phyloP scores from a whole-genome alignment of 2,113 vertebrate genomes.

The Corythoichthys intestinalis region DNA sequence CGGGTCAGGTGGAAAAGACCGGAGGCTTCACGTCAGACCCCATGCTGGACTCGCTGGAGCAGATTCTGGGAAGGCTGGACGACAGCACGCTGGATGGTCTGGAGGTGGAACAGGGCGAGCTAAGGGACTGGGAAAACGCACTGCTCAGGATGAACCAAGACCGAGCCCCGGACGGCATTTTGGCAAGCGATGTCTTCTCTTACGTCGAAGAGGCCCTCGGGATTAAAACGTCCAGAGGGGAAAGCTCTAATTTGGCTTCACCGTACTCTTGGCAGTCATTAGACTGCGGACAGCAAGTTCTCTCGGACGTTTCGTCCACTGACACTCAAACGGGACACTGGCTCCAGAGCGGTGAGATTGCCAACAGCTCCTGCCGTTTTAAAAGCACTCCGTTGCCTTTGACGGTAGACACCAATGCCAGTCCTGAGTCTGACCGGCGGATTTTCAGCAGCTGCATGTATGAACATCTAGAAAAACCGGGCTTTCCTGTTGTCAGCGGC shows the following conservation, averaged over 20 bases:
- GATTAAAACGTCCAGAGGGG: slow-evolving; percentile 1
- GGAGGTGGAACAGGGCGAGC: neutral
- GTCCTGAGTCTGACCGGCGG: neutral
- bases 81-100: slow-evolving; percentile 12
- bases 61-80: slow-evolving; percentile 24
- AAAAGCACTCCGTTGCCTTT: neutral
- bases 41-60: slow-evolving; percentile 52
- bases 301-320: neutral
- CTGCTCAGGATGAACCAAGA: slow-evolving; percentile 41
- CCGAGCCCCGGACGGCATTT: slow-evolving; percentile 18
- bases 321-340: slow-evolving; percentile 7
- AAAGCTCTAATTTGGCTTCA: neutral
- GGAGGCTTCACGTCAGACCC: slow-evolving; percentile 20
- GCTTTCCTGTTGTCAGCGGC: no score
- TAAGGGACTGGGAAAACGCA: slow-evolving; percentile 59
- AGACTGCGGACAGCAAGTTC: neutral
- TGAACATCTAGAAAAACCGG: neutral
- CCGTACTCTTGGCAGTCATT: neutral
- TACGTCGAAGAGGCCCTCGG: slow-evolving; percentile 53
- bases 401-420: neutral
- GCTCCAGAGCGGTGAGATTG: neutral
- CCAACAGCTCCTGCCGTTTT: neutral
- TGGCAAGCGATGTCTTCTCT: slow-evolving; percentile 37
- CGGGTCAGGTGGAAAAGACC: slow-evolving; percentile 4
- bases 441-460: slow-evolving; percentile 35